These are phyloP conservation scores for Gastrophryne carolinensis DNA, from an alignment of 2,797 vertebrate species.

Conservation along the genomic window DNA sequence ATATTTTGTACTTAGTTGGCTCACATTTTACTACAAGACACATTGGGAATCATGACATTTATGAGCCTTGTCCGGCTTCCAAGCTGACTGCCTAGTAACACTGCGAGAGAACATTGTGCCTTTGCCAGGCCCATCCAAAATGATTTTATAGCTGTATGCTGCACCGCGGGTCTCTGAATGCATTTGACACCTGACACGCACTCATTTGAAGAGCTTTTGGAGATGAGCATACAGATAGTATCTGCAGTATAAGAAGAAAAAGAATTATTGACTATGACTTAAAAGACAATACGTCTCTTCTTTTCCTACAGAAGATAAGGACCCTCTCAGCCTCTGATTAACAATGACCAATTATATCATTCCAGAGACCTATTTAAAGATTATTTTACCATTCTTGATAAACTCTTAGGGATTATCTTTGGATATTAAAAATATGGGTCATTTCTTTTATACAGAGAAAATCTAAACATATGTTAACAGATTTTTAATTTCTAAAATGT, in stretches of 20 bases:
- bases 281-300: conserved; percentile 36
- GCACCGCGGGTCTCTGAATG: neutral
- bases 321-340: conserved; percentile 14
- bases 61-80: conserved; percentile 24
- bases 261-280: conserved; percentile 37
- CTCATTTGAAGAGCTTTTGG: conserved; percentile 19
- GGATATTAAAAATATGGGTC: neutral
- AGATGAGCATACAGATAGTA: conserved; percentile 25
- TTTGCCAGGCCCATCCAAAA: conserved; percentile 28
- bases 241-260: conserved; percentile 23
- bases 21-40: conserved; percentile 1
- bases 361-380: neutral
- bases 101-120: conserved; percentile 31
- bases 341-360: conserved; percentile 32
- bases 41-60: conserved; percentile 5
- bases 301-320: conserved; percentile 15
- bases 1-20: conserved; percentile 5
- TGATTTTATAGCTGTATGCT: conserved; percentile 15
- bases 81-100: conserved; percentile 10
- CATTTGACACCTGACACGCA: conserved; percentile 40
- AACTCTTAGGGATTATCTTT: neutral
- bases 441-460: neutral
- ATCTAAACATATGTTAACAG: too few species aligned
- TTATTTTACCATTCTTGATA: conserved; percentile 8
- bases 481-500: too few species aligned